Evolutionary conservation across 2,888 invertebrate genomes (phyloP).

Genomic region (Lysandra coridon): DNA sequence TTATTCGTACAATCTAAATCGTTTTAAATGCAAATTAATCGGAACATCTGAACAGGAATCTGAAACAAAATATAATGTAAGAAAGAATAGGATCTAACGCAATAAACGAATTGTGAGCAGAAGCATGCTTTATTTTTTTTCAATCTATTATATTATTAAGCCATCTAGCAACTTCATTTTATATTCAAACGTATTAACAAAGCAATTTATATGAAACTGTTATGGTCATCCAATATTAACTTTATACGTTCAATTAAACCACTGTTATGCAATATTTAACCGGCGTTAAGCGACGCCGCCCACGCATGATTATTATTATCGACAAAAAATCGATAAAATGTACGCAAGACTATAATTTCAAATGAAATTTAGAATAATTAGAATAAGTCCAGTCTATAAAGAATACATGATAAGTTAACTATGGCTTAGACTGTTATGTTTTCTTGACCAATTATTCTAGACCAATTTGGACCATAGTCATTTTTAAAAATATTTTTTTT

Average conservation of each 20-base stretch:
- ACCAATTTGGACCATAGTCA: neutral
- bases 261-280: slow-evolving; percentile 33
- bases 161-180: neutral
- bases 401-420: neutral
- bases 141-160: neutral
- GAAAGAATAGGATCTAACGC: neutral
- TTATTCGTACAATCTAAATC: neutral
- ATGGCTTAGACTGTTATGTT: neutral
- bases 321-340: slow-evolving; percentile 27
- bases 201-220: neutral
- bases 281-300: slow-evolving; percentile 34
- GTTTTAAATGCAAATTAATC: slow-evolving; percentile 19
- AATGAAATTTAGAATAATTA: slow-evolving; percentile 3
- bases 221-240: slow-evolving; percentile 20
- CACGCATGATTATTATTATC: slow-evolving; percentile 38
- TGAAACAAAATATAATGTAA: neutral
- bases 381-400: neutral
- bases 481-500: neutral
- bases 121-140: neutral
- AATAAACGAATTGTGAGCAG: neutral
- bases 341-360: slow-evolving; percentile 13
- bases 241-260: slow-evolving; percentile 26
- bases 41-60: neutral
- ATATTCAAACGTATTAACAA: slow-evolving; percentile 25
- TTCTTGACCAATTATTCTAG: neutral